Base-by-base conservation (phyloP, 2,888 invertebrate genomes). In the Clanis bilineata region DNA sequence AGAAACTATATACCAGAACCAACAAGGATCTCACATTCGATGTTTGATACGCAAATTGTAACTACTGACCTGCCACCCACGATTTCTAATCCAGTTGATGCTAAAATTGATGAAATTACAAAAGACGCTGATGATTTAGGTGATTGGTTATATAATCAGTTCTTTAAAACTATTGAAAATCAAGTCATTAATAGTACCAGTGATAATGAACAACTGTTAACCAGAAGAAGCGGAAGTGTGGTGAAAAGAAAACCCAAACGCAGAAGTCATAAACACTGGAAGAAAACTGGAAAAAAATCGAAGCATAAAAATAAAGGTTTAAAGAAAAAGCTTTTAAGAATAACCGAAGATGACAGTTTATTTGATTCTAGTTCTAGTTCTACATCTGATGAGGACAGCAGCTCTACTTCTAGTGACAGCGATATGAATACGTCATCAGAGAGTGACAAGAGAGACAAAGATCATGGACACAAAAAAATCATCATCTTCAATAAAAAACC, bases 81-180 rank as follows among this genome's bases (percentile, higher is more conserved):
- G 1, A 9, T 51, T 1, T 57, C 63, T 1, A 73, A 68, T 56
- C 61, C 70, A 1, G 65, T 83, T 9, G 77, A 83, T 59, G 65
- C 73, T 25, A 81, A 80, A 61, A 74, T 82, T 2, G 81, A 83
- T 45, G 80, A 79, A 60, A 79, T 83, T 56, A 65, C 82, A 2
- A 85, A 85, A 70, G 85, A 86, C 43, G 76, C 84, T 3, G 86
- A 88, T 43, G 88, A 89, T 57, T 77, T 91, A 36, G 83, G 90
- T 18, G 88, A 90, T 63, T 92, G 91, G 91, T 76, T 92, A 9
- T 91, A 90, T 63, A 89, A 89, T 63, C 90, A 91, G 64, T 92
- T 92, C 62, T 90, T 89, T 62, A 89, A 90, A 80, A 86, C 90
- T 18, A 84, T 92, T 51, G 91, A 92, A 67, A 86, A 77, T 51